These are phyloP conservation scores for Rutilus rutilus DNA, from an alignment of 2,113 vertebrate genomes.

Conservation along the genomic window DNA sequence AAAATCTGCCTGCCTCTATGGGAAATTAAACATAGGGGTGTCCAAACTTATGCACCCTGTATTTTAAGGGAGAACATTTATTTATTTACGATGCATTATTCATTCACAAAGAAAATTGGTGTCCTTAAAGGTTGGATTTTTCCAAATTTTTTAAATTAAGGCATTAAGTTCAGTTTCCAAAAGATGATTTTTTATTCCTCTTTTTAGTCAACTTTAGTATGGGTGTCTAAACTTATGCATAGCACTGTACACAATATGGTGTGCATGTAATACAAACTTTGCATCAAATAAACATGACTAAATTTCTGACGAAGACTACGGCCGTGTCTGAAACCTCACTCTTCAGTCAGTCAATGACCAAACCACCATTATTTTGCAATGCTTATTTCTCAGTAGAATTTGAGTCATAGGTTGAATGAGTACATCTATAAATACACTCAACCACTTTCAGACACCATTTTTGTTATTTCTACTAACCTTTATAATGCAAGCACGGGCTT, in stretches of 20 bases:
- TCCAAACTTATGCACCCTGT: no score
- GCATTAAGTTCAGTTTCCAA: no score
- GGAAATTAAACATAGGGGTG: no score
- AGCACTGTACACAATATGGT: background rate
- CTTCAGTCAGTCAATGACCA: background rate
- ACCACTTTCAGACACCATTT: background rate
- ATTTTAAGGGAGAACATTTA: no score
- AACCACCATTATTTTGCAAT: background rate
- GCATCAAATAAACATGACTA: background rate
- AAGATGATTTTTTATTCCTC: no score
- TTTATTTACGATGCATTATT: no score
- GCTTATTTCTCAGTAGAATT: background rate
- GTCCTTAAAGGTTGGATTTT: no score
- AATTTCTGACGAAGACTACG: background rate
- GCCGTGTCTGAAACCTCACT: background rate
- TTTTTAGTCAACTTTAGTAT: no score
- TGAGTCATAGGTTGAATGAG: background rate
- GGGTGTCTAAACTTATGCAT: no score
- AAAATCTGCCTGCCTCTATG: no score
- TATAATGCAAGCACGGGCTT: background rate
- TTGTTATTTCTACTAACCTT: background rate
- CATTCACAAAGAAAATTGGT: no score
- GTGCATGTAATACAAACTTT: background rate
- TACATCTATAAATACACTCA: background rate
- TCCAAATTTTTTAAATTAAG: no score